Conservation (phyloP, 2,113 vertebrate genomes). For the Gallinago media region DNA sequence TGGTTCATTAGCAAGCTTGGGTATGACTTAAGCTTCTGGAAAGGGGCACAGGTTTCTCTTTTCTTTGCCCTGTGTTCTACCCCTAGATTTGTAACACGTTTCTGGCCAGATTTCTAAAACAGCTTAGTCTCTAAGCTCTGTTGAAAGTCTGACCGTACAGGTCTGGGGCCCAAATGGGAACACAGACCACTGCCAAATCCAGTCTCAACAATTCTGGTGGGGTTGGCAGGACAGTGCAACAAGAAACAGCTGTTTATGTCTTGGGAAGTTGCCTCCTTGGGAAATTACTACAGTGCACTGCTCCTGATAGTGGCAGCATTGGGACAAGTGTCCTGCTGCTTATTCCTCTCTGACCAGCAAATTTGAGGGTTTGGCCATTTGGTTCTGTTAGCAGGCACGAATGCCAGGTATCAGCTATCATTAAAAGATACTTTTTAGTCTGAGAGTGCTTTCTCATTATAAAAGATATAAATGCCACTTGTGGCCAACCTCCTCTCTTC, state of each 20-base stretch:
- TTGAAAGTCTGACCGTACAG: neutral
- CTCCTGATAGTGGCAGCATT: rapidly evolving
- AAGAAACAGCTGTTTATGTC: neutral
- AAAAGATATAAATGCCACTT: neutral
- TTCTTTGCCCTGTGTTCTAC: neutral
- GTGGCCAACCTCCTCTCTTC: neutral
- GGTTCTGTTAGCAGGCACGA: neutral
- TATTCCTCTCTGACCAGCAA: neutral
- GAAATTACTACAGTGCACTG: neutral
- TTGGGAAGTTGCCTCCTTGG: neutral
- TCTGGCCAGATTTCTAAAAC: neutral
- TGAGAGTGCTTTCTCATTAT: rapidly evolving
- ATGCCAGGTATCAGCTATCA: neutral
- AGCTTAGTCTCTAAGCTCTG: neutral
- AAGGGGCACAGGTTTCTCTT: neutral
- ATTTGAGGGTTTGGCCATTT: neutral
- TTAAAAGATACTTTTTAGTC: neutral
- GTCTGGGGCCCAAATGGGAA: neutral
- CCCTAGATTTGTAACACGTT: neutral
- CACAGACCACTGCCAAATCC: neutral
- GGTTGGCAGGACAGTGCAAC: rapidly evolving
- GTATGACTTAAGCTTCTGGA: neutral
- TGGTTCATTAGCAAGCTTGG: neutral
- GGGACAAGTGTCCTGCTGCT: neutral
- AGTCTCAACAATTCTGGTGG: neutral